phyloP scores from a whole-genome alignment of 2,797 vertebrate genomes.

The Ceyx erithaca region DNA sequence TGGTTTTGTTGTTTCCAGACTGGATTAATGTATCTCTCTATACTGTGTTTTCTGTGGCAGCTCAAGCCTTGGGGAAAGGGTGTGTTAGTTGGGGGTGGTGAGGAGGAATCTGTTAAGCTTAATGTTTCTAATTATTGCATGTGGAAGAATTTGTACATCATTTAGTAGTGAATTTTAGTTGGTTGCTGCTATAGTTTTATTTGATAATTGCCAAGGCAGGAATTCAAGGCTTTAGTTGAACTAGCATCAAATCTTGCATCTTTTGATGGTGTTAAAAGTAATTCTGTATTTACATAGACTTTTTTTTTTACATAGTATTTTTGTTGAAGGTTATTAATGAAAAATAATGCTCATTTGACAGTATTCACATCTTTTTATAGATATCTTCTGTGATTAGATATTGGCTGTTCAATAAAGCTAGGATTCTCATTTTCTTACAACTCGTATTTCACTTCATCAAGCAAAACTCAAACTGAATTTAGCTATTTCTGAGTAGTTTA shows the following conservation, averaged over 20 bases:
- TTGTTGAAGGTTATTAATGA: neutral
- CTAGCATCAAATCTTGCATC: neutral
- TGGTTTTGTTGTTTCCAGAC: neutral
- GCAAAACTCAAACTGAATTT: neutral
- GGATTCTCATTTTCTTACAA: neutral
- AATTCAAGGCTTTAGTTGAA: neutral
- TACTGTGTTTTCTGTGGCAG: neutral
- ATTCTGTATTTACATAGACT: neutral
- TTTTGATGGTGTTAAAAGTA: neutral
- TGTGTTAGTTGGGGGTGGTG: accelerated
- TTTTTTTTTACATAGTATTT: accelerated
- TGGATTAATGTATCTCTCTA: neutral
- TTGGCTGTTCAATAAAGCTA: neutral
- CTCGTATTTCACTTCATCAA: neutral
- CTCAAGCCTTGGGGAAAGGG: neutral
- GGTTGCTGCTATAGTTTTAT: neutral
- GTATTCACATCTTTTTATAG: neutral
- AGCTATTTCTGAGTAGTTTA: neutral
- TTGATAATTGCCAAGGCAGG: neutral
- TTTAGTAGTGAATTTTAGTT: neutral
- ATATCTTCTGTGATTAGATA: neutral
- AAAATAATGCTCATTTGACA: neutral
- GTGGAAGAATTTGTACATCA: neutral
- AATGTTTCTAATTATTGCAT: neutral
- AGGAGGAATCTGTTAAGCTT: neutral